These are phyloP conservation scores for Tinea trinotella DNA, from an alignment of 2,888 invertebrate species.

Conservation along the genomic window DNA sequence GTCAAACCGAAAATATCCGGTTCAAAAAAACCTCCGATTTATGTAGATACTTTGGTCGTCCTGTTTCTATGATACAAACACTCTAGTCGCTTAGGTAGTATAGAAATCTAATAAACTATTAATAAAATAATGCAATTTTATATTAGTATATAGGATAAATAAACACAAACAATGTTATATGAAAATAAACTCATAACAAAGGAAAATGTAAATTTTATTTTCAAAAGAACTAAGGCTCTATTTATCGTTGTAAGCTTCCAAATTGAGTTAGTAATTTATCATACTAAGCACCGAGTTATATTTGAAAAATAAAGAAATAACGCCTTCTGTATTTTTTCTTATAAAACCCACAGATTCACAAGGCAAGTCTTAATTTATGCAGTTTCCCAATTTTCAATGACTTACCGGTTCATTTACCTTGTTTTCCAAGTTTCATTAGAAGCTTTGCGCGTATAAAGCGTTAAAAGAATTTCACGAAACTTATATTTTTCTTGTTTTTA, in stretches of 20 bases:
- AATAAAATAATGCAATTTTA: too few relatives aligned
- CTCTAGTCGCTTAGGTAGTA: too few relatives aligned
- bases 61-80: too few relatives aligned
- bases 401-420: constrained; percentile 14
- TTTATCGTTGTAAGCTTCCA: neutral
- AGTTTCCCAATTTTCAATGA: constrained; percentile 13
- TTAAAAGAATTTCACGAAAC: neutral
- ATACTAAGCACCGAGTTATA: constrained; percentile 2
- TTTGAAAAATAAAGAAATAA: neutral
- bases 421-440: constrained; percentile 4
- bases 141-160: too few relatives aligned
- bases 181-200: constrained; percentile 2
- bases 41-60: too few relatives aligned
- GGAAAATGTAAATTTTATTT: constrained; percentile 8
- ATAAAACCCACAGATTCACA: neutral
- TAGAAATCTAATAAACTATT: too few relatives aligned
- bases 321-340: neutral
- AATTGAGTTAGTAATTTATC: constrained; percentile 11
- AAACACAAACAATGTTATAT: too few relatives aligned
- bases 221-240: constrained; percentile 1
- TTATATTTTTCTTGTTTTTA: too few relatives aligned
- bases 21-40: too few relatives aligned
- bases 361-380: constrained; percentile 10
- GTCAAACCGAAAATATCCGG: too few relatives aligned
- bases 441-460: constrained; percentile 5